These are phyloP conservation scores for honey bee (Apis mellifera) DNA, from an alignment of 1,140 invertebrate species.

Conservation along the genomic window Amel_HAv3.1 CM009946.2:3498001-3498500, in stretches of 20 bases:
- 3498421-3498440: too few relatives aligned
- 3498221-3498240: neutral
- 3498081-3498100: slow-evolving; percentile 49
- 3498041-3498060: slow-evolving; percentile 44
- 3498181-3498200: slow-evolving; percentile 68
- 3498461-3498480: neutral
- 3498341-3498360: slow-evolving; percentile 72
- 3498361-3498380: slow-evolving; percentile 62
- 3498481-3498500: neutral
- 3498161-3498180: slow-evolving; percentile 56
- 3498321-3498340: slow-evolving; percentile 75
- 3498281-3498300: slow-evolving; percentile 72
- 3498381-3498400: slow-evolving; percentile 4
- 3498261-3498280: slow-evolving; percentile 44
- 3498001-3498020: slow-evolving; percentile 7
- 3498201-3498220: slow-evolving; percentile 60
- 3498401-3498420: neutral
- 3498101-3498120: slow-evolving; percentile 54
- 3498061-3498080: slow-evolving; percentile 34
- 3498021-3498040: slow-evolving; percentile 32
- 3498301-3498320: slow-evolving; percentile 74
- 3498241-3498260: too few relatives aligned
- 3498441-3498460: neutral
- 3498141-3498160: slow-evolving; percentile 41
- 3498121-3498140: slow-evolving; percentile 52